Conservation (phyloP, 2,797 vertebrate species). For the Decapterus maruadsi region DNA sequence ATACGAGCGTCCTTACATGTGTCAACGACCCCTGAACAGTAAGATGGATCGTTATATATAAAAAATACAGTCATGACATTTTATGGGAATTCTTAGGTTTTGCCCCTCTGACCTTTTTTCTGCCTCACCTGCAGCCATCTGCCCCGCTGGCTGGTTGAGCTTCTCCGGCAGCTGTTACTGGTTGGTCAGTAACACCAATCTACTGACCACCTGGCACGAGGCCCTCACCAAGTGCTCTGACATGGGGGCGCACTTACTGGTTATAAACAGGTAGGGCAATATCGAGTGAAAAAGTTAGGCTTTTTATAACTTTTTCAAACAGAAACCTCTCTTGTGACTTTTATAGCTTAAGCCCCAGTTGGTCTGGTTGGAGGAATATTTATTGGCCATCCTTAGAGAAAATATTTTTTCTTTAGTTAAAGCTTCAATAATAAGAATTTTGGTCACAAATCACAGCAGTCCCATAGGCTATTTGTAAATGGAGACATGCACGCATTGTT, state of each 20-base stretch:
- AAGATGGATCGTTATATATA: slow-evolving; percentile 39
- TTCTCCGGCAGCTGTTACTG: slow-evolving; percentile 86
- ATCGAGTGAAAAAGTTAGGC: background rate
- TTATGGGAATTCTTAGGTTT: slow-evolving; percentile 1
- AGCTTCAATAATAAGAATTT: no score
- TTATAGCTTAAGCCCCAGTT: background rate
- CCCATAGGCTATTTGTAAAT: background rate
- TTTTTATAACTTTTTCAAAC: background rate
- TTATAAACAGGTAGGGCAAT: slow-evolving; percentile 80
- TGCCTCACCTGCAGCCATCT: slow-evolving; percentile 76
- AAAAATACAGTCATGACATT: background rate
- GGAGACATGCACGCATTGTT: background rate
- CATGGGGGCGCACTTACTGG: slow-evolving; percentile 77
- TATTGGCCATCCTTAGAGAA: no score
- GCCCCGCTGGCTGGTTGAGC: slow-evolving; percentile 84
- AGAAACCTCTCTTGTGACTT: background rate
- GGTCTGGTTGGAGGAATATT: background rate
- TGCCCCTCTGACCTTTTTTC: background rate
- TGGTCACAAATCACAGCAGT: background rate
- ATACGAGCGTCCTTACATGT: slow-evolving; percentile 86
- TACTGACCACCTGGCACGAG: slow-evolving; percentile 86
- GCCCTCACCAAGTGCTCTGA: slow-evolving; percentile 75
- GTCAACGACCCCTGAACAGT: slow-evolving; percentile 86
- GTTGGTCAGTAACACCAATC: slow-evolving; percentile 82
- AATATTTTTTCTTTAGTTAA: no score